Evolutionary conservation across 1,140 invertebrate genomes (phyloP).

Genomic region (Macrocentrus cingulum): DNA sequence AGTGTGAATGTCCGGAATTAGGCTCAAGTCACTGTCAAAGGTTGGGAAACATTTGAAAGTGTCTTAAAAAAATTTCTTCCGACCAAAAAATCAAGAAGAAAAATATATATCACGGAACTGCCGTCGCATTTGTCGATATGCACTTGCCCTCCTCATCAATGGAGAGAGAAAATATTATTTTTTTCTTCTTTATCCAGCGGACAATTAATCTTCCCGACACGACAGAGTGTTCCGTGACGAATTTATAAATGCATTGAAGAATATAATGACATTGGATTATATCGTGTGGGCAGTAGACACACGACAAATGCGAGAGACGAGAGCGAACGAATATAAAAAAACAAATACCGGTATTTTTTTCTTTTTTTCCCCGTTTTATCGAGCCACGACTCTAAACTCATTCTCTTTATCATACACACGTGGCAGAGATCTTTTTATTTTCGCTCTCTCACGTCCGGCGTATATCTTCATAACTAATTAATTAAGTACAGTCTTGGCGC

Average conservation of each 20-base stretch:
- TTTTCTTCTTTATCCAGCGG: not conserved
- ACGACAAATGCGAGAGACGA: not conserved
- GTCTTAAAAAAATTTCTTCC: not conserved
- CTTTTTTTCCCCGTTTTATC: too few relatives aligned
- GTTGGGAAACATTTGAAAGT: not conserved
- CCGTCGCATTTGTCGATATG: constrained; percentile 6
- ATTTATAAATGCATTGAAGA: constrained; percentile 24
- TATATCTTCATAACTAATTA: constrained; percentile 34
- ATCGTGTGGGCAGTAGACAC: not conserved
- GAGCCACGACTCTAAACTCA: constrained; percentile 17
- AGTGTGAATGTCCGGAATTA: constrained; percentile 7
- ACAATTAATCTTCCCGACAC: too few relatives aligned
- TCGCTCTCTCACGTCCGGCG: constrained; percentile 14
- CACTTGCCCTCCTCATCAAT: not conserved
- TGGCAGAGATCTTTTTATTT: not conserved
- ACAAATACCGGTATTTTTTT: not conserved
- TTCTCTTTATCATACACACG: constrained; percentile 3
- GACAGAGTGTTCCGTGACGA: constrained; percentile 1
- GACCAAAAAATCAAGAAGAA: constrained; percentile 6
- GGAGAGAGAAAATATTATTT: not conserved
- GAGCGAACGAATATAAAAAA: constrained; percentile 4
- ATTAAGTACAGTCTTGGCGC: constrained; percentile 58
- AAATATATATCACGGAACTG: constrained; percentile 21
- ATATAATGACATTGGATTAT: not conserved
- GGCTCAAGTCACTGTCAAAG: constrained; percentile 5